These are phyloP conservation scores for Chaenogobius annularis DNA, from an alignment of 2,113 vertebrate species.

Conservation along the genomic window DNA sequence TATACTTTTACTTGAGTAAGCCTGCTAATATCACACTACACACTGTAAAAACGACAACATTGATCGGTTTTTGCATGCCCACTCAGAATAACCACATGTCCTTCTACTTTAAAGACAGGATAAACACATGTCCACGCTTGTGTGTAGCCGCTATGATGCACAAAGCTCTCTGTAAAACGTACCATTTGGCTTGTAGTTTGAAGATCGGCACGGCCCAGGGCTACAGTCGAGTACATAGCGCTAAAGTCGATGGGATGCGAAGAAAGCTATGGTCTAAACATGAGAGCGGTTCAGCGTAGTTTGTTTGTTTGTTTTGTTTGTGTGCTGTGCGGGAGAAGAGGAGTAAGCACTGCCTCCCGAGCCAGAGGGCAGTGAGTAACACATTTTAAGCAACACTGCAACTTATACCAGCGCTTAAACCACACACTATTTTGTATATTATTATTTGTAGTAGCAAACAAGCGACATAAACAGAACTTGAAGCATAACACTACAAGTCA, in stretches of 20 bases:
- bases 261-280: not conserved
- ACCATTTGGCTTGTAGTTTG: slow-evolving; percentile 8
- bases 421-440: not conserved
- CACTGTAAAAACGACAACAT: not conserved
- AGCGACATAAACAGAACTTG: too few relatives aligned
- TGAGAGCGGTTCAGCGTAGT: slow-evolving; percentile 1
- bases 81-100: slow-evolving; percentile 11
- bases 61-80: not conserved
- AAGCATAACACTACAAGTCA: too few relatives aligned
- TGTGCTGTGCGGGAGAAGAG: slow-evolving; percentile 18
- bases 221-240: not conserved
- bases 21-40: not conserved
- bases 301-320: not conserved
- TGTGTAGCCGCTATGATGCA: slow-evolving; percentile 6
- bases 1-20: too few relatives aligned
- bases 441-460: not conserved
- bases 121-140: not conserved
- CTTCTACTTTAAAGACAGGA: not conserved
- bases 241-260: slow-evolving; percentile 1
- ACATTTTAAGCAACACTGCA: slow-evolving; percentile 8
- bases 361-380: slow-evolving; percentile 32
- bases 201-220: slow-evolving; percentile 11
- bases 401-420: slow-evolving; percentile 16
- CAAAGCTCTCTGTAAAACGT: not conserved
- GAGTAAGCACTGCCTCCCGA: slow-evolving; percentile 5